These are phyloP conservation scores for Megathymus violae DNA, from an alignment of 1,140 invertebrate genomes.

Conservation along the genomic window DNA sequence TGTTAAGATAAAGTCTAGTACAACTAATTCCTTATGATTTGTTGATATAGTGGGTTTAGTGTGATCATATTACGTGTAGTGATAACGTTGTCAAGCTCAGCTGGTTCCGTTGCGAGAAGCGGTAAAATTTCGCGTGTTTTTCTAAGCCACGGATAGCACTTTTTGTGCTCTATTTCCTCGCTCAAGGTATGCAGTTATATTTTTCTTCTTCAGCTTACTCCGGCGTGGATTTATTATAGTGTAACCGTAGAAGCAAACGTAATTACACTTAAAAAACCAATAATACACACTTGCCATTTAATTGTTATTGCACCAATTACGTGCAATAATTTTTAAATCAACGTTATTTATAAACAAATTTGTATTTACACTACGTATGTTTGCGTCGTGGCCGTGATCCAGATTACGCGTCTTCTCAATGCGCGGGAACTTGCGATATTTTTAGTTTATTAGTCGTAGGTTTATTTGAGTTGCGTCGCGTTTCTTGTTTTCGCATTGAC, in stretches of 20 bases:
- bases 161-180: conserved; percentile 75
- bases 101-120: conserved; percentile 69
- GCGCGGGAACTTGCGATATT: conserved; percentile 79
- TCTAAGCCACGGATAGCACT: conserved; percentile 68
- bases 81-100: conserved; percentile 81
- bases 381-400: conserved; percentile 78
- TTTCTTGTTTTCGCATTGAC: conserved; percentile 45
- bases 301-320: conserved; percentile 13
- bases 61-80: conserved; percentile 50
- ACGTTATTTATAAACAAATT: conserved; percentile 39
- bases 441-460: conserved; percentile 73
- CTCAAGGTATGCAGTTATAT: conserved; percentile 77
- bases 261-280: conserved; percentile 8
- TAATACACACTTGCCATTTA: conserved; percentile 23
- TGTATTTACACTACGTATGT: conserved; percentile 57
- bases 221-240: not conserved
- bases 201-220: conserved; percentile 43
- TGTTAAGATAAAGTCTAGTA: conserved; percentile 1
- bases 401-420: conserved; percentile 75
- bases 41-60: conserved; percentile 8
- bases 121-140: conserved; percentile 80
- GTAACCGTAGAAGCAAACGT: conserved; percentile 8
- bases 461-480: conserved; percentile 58
- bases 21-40: conserved; percentile 2
- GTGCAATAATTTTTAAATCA: conserved; percentile 15